phyloP scores from a whole-genome alignment of 2,113 vertebrate species.

The Melospiza melodia region DNA sequence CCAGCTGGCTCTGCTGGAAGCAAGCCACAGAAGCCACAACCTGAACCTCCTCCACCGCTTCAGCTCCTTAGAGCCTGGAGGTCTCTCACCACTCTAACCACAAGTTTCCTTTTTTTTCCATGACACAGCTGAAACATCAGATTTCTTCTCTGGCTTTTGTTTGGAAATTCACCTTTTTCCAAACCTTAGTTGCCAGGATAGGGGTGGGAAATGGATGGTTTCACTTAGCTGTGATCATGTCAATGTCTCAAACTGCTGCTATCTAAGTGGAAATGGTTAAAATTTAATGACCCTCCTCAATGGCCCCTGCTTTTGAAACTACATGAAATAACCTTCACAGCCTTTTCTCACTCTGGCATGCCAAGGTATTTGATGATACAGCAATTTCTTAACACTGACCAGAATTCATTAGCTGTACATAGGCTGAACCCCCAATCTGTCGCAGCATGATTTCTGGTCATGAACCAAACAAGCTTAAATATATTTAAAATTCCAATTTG shows the following conservation, averaged over 20 bases:
- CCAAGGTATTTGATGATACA: conserved; percentile 27
- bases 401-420: conserved; percentile 11
- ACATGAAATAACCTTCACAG: conserved; percentile 3
- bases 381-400: not conserved
- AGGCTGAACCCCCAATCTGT: not conserved
- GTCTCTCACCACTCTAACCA: not conserved
- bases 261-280: not conserved
- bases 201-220: not conserved
- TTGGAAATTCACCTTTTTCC: not conserved
- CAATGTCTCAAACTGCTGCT: not conserved
- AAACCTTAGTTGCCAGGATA: not conserved
- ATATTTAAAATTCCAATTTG: conserved; percentile 30
- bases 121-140: not conserved
- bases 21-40: not conserved
- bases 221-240: not conserved
- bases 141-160: not conserved
- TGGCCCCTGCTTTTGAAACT: not conserved
- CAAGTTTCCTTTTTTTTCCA: not conserved
- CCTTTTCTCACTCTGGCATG: not conserved
- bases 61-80: not conserved
- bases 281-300: conserved; percentile 6
- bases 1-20: not conserved
- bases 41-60: not conserved
- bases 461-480: conserved; percentile 3
- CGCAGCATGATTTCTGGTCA: not conserved